Evolutionary conservation across 1,140 invertebrate genomes (phyloP).

Genomic region (Drosophila ogumai): DNA sequence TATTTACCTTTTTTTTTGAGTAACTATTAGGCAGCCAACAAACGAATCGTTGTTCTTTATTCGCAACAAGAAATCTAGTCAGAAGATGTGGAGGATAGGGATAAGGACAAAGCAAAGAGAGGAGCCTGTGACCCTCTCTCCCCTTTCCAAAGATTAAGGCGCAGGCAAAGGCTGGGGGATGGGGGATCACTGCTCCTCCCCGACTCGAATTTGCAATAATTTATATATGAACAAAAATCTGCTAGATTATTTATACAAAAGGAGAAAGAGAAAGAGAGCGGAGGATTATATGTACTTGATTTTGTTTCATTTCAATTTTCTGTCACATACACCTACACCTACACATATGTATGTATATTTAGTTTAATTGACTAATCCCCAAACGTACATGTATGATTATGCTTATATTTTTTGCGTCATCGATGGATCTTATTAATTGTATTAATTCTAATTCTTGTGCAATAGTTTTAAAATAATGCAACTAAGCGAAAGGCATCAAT

Average conservation of each 20-base stretch:
- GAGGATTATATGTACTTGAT: conserved; percentile 45
- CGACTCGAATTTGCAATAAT: conserved; percentile 36
- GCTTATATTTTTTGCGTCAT: conserved; percentile 54
- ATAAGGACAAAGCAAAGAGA: conserved; percentile 25
- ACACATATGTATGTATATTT: conserved; percentile 36
- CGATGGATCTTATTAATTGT: conserved; percentile 60
- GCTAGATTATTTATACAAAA: conserved; percentile 52
- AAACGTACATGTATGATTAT: conserved; percentile 40
- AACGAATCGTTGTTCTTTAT: conserved; percentile 60
- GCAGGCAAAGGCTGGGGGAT: background rate
- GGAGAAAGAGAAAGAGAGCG: background rate
- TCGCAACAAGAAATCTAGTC: conserved; percentile 81
- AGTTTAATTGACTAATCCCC: conserved; percentile 40
- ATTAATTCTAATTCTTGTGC: conserved; percentile 78
- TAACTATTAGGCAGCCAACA: conserved; percentile 58
- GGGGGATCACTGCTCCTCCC: background rate
- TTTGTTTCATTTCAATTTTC: conserved; percentile 43
- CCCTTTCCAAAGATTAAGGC: conserved; percentile 44
- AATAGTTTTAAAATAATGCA: conserved; percentile 79
- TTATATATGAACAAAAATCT: conserved; percentile 35
- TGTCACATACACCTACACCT: conserved; percentile 28
- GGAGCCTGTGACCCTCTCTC: conserved; percentile 33
- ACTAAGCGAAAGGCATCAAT: conserved; percentile 57
- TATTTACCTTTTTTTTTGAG: conserved; percentile 54
- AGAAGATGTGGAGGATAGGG: conserved; percentile 54